Evolutionary conservation across 2,113 vertebrate genomes (phyloP), one percentile per base, ranked within the genome.

Genomic region (Athene cunicularia): DNA sequence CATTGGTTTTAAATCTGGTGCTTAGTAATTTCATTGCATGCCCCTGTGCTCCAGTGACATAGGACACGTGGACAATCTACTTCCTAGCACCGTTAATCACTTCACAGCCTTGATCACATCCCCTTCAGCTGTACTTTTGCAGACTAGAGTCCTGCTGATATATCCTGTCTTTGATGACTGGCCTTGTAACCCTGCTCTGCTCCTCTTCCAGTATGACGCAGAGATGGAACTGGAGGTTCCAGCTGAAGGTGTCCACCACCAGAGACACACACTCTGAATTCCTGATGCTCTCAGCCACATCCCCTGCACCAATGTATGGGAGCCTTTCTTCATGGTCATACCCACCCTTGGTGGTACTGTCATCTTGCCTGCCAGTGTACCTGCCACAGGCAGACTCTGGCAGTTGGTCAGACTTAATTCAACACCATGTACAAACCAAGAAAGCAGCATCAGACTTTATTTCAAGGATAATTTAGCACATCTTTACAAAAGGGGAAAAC

Each of bases 151-250:
- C 41, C n/a, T 75, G 52, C 28, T 13, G 5, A 19, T 7, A 20
- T 6, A 74, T 37, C 9, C 32, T 45, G 16, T 53, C 27, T 39
- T 19, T 26, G 27, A n/a, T 4, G 37, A 53, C 8, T 1, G 2
- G 39, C 19, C 16, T 63, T 3, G 1, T 43, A n/a, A 60, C 18
- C 47, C 30, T 0, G 2, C 76, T 28, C 56, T 70, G 55, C 6
- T 21, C 28, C 24, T 35, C 60, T 56, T 26, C 77, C 71, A 70
- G 53, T 14, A 67, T 0, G 0, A 43, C 0, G 4, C 21, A 53
- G 60, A 30, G 60, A 27, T 27, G 43, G 60, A 87, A 77, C 28
- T 45, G 41, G 41, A 81, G 53, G 39, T 39, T 39, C 39, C 70
- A 52, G 64, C 18, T 20, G 28, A 30, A 81, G 14, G 23, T 5